Evolutionary conservation across 1,140 invertebrate genomes (phyloP), one percentile per base, ranked within the genome.

Genomic region (Bombus consobrinus): DNA sequence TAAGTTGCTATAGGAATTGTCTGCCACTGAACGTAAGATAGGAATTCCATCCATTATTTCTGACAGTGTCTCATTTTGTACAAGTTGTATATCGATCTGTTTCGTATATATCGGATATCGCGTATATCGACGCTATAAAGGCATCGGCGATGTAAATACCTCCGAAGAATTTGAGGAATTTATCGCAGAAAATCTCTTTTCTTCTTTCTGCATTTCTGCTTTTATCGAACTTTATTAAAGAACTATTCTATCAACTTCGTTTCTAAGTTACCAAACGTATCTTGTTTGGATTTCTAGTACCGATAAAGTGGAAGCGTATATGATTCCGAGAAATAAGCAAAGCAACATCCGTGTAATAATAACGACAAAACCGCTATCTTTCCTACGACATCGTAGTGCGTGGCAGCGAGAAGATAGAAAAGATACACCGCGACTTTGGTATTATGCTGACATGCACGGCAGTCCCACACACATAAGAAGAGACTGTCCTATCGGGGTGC

Each of bases 401-500:
- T 43, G 53, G 72, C 41, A 57, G 15, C 64, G 64, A 25, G 15
- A n/a, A 83, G 77, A 85, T 73, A 72, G 77, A 74, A 81, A 81
- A 77, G 77, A 74, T 74, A 85, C 32, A 41, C 57, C 25, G 59
- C 43, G 80, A 74, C 41, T 77, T 64, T 25, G 85, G 73, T 86
- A 86, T 78, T 83, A 86, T 72, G 73, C 85, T 83, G 85, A 83
- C 81, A 77, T 59, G 66, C 53, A 75, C 73, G 41, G 80, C 80
- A 83, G 72, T 64, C 41, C 73, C 64, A 62, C 57, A 59, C 13
- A 66, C 15, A 22, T 32, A n/a, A 86, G 74, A 77, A 77, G 66
- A 72, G 74, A 32, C 72, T 64, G 83, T 80, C 69, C 78, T 74
- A 79, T 84, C 83, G 57, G 81, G 41, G 66, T 64, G 81, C 81